phyloP scores from a whole-genome alignment of 1,140 invertebrate species.

The Octopus bimaculoides region DNA sequence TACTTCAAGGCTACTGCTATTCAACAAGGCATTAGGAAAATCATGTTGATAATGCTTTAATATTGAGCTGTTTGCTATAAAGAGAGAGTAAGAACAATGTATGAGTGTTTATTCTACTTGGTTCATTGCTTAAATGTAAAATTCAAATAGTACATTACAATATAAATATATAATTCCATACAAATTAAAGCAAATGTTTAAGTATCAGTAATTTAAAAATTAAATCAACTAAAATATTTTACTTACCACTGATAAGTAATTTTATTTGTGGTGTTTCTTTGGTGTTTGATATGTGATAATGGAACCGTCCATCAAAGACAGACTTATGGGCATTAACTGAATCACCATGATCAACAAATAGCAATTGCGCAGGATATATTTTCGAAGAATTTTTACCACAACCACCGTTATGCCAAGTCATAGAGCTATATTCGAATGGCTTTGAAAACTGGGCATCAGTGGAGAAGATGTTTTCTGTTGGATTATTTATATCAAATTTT shows the following conservation, averaged over 20 bases:
- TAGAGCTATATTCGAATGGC: conserved; percentile 47
- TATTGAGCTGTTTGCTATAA: conserved; percentile 11
- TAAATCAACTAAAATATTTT: no score
- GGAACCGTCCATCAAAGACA: conserved; percentile 2
- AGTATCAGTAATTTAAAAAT: no score
- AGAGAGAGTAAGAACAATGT: background rate
- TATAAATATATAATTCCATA: no score
- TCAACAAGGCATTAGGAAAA: conserved; percentile 6
- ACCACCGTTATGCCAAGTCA: conserved; percentile 33
- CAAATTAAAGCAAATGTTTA: no score
- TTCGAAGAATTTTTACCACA: conserved; percentile 44
- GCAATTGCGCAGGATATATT: conserved; percentile 39
- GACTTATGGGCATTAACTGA: conserved; percentile 9
- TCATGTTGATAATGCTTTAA: background rate
- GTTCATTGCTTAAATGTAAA: no score
- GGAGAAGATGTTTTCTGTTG: conserved; percentile 22
- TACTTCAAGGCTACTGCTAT: conserved; percentile 1
- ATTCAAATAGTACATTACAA: no score
- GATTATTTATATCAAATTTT: conserved; percentile 18
- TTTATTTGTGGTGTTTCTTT: conserved; percentile 13
- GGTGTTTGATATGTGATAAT: conserved; percentile 14
- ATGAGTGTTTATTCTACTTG: no score
- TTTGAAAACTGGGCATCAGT: conserved; percentile 40
- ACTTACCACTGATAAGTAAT: conserved; percentile 9
- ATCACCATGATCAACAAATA: conserved; percentile 20